phyloP scores from a whole-genome alignment of 1,140 invertebrate species.

The Nautilus pompilius region DNA sequence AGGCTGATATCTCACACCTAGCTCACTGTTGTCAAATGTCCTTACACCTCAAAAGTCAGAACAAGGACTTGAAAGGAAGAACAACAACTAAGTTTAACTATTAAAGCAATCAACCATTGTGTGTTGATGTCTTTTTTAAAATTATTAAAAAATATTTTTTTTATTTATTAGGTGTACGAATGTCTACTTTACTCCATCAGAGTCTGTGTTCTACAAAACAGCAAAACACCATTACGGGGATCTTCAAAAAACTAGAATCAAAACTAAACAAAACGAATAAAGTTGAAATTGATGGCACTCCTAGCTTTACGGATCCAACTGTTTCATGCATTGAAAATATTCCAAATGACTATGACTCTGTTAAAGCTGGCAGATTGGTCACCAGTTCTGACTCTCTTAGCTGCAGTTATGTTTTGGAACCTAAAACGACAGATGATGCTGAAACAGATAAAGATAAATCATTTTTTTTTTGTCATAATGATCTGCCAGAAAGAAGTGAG shows the following conservation, averaged over 20 bases:
- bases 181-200: slow-evolving; percentile 37
- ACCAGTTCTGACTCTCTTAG: background rate
- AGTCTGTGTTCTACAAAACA: slow-evolving; percentile 15
- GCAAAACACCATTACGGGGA: slow-evolving; percentile 25
- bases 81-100: background rate
- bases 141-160: background rate
- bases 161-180: slow-evolving; percentile 42
- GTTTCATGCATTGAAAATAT: background rate
- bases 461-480: too few relatives aligned
- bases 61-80: background rate
- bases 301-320: too few relatives aligned
- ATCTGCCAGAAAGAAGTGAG: too few relatives aligned
- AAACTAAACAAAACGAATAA: slow-evolving; percentile 5
- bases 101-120: background rate
- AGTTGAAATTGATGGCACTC: too few relatives aligned
- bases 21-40: background rate
- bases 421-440: background rate
- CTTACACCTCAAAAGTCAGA: background rate
- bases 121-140: slow-evolving; percentile 1
- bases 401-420: background rate
- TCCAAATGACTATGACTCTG: background rate
- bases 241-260: slow-evolving; percentile 18
- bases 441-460: too few relatives aligned
- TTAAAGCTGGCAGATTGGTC: background rate
- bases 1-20: background rate